Conservation (phyloP, 2,888 invertebrate species). For the Sesia apiformis region DNA sequence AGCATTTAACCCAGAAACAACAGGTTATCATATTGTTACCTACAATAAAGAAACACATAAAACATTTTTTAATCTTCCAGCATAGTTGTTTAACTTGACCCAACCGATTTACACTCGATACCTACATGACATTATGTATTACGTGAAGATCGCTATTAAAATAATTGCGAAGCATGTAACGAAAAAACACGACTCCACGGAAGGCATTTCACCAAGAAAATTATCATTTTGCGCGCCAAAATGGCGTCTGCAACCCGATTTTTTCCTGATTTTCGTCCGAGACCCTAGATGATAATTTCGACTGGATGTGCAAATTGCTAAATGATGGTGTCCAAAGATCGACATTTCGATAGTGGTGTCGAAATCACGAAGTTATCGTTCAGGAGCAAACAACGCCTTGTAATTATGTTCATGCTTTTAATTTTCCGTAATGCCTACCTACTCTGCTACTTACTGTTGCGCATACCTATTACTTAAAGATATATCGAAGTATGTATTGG, state of each 20-base stretch:
- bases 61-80: neutral
- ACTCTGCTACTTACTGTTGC: neutral
- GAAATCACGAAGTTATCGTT: constrained; percentile 18
- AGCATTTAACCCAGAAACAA: too few species aligned
- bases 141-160: constrained; percentile 47
- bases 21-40: too few species aligned
- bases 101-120: constrained; percentile 2
- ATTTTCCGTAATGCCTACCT: neutral
- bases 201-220: constrained; percentile 37
- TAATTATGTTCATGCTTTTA: neutral
- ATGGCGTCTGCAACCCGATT: constrained; percentile 33
- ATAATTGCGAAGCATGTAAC: constrained; percentile 46
- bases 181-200: constrained; percentile 28
- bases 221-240: constrained; percentile 45
- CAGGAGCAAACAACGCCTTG: neutral
- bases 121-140: constrained; percentile 17
- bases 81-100: neutral
- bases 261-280: constrained; percentile 26
- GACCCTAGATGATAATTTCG: constrained; percentile 43
- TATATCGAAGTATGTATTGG: constrained; percentile 3
- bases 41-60: neutral
- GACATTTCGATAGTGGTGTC: constrained; percentile 34
- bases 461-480: neutral
- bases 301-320: constrained; percentile 45
- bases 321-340: constrained; percentile 38